Evolutionary conservation across 1,140 invertebrate species (phyloP), one percentile per base, ranked within the genome.

Genomic region (Araneus ventricosus): DNA sequence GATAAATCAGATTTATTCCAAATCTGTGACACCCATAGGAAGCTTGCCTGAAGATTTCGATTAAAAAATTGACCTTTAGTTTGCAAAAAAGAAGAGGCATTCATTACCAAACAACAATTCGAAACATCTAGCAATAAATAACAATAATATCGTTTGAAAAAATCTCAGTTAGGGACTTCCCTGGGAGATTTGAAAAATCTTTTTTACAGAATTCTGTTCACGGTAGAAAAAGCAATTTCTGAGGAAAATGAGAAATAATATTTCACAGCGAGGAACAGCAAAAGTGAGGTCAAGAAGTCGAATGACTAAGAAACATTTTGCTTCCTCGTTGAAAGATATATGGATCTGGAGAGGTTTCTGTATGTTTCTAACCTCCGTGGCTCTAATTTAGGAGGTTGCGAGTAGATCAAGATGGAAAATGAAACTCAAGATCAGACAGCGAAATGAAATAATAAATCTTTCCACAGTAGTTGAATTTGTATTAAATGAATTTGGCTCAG

Each of bases 181-280:
- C 2, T 14, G 17, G 20, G 30, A 6, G 63, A 27, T 10, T 34
- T 75, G 10, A 34, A 5, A 75, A 37, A 37, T 22, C 20, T 37
- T 20, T 75, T 75, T 75, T 34, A 75, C 1, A 20, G 70, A 37
- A 75, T 75, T 37, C 22, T 63, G 59, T 63, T 63, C 59, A 75
- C 70, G 70, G 30, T 75, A 34, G 27, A 75, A 34, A 75, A 75
- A 75, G 67, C 30, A 75, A 75, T 75, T 75, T 75, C 27, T 75
- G 30, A 17, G 30, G 67, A 75, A 75, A 75, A 75, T 75, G 70
- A 75, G 70, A 75, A 75, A 75, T 75, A 75, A 75, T 75, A 75
- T 75, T 75, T 75, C 67, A 75, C 17, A 34, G 70, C 70, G 30
- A 20, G 17, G n/a, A 63, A 63, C 59, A n/a, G 59, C 59, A 63